phyloP scores from a whole-genome alignment of 1,140 invertebrate species.

The Scaptomyza montana region DNA sequence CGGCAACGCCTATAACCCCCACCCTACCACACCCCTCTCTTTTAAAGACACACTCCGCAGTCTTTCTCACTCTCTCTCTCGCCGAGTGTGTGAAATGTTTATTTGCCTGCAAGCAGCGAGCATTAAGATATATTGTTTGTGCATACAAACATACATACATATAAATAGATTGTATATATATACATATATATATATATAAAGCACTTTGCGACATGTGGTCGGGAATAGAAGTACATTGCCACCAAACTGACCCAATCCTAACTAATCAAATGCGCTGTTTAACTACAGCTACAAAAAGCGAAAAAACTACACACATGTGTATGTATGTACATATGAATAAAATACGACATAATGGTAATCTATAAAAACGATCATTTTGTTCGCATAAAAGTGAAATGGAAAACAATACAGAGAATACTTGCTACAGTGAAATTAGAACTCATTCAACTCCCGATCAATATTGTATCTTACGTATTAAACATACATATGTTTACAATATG shows the following conservation, averaged over 20 bases:
- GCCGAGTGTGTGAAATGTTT: constrained; percentile 36
- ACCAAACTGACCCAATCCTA: neutral
- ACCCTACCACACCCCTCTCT: neutral
- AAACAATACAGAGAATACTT: too few species aligned
- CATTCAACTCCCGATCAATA: too few species aligned
- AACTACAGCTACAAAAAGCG: neutral
- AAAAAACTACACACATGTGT: neutral
- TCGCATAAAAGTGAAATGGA: too few species aligned
- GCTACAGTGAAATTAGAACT: too few species aligned
- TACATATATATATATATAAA: too few species aligned
- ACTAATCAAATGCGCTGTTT: constrained; percentile 9
- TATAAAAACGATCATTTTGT: constrained; percentile 59
- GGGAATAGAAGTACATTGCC: neutral
- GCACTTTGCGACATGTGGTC: neutral
- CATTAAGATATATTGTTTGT: constrained; percentile 6
- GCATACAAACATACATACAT: neutral
- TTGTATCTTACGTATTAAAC: too few species aligned
- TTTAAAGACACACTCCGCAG: too few species aligned
- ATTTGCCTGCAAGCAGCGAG: constrained; percentile 26
- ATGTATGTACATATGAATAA: constrained; percentile 17
- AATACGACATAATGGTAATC: constrained; percentile 35
- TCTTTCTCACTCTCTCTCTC: too few species aligned
- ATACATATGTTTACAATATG: too few species aligned
- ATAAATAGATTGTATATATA: neutral
- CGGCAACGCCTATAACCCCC: constrained; percentile 10